phyloP scores from a whole-genome alignment of 2,888 invertebrate genomes.

The Campoplex capitator region DNA sequence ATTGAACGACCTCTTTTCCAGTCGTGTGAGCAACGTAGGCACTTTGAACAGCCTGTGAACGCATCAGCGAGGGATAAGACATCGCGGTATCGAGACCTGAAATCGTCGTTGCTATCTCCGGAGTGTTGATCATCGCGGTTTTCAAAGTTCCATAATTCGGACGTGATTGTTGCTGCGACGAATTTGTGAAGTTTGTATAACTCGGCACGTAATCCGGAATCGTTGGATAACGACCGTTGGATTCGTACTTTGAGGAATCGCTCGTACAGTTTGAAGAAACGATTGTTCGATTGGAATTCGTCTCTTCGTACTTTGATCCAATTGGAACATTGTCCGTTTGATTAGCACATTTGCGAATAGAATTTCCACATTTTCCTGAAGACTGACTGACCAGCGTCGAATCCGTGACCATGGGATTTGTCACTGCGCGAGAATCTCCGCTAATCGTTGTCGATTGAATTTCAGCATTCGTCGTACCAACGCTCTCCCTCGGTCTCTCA shows the following conservation, averaged over 20 bases:
- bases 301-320: slow-evolving; percentile 53
- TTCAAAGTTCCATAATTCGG: slow-evolving; percentile 3
- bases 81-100: slow-evolving; percentile 17
- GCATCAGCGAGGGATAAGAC: slow-evolving; percentile 57
- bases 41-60: slow-evolving; percentile 69
- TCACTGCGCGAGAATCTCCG: slow-evolving; percentile 14
- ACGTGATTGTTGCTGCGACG: slow-evolving; percentile 4
- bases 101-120: slow-evolving; percentile 21
- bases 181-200: slow-evolving; percentile 71
- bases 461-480: slow-evolving; percentile 18
- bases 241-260: slow-evolving; percentile 70
- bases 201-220: slow-evolving; percentile 76
- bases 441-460: slow-evolving; percentile 43
- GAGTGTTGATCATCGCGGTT: not conserved
- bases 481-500: slow-evolving; percentile 40
- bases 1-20: slow-evolving; percentile 69
- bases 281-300: slow-evolving; percentile 40
- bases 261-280: slow-evolving; percentile 47
- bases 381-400: slow-evolving; percentile 28
- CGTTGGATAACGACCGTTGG: slow-evolving; percentile 71
- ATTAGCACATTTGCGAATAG: slow-evolving; percentile 38
- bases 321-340: slow-evolving; percentile 29
- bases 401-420: slow-evolving; percentile 31
- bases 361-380: slow-evolving; percentile 43
- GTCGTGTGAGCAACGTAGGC: slow-evolving; percentile 72